phyloP scores from a whole-genome alignment of 2,113 vertebrate species.

The Leuciscus idus region DNA sequence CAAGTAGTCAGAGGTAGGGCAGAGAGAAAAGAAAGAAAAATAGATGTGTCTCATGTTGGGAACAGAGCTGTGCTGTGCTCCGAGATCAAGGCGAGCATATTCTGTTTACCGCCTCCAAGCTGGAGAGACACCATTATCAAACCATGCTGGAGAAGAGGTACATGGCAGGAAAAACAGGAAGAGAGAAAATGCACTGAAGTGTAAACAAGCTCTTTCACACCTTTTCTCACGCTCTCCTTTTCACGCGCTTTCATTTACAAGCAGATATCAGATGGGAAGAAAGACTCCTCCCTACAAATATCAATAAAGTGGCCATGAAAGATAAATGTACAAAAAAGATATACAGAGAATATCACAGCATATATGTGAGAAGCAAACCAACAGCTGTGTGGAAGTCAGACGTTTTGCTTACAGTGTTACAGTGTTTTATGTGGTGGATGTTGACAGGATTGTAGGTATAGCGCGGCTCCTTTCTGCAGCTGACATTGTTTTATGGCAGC shows the following conservation, averaged over 20 bases:
- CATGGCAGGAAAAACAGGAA: constrained; percentile 12
- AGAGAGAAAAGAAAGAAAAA: constrained; percentile 34
- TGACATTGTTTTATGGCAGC: constrained; percentile 6
- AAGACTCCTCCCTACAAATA: constrained; percentile 14
- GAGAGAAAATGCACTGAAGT: constrained; percentile 41
- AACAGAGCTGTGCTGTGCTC: constrained; percentile 13
- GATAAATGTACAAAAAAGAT: constrained; percentile 18
- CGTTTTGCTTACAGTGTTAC: neutral
- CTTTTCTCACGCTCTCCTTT: neutral
- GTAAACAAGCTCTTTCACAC: constrained; percentile 36
- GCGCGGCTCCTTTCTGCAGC: neutral
- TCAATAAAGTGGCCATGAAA: constrained; percentile 31
- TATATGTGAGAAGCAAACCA: neutral
- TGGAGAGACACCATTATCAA: constrained; percentile 45
- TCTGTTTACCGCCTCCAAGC: constrained; percentile 44
- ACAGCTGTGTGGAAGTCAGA: neutral
- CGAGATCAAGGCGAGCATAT: constrained; percentile 47
- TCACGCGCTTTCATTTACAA: neutral
- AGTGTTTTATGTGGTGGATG: neutral
- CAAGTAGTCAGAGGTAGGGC: constrained; percentile 28
- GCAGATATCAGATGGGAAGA: constrained; percentile 9
- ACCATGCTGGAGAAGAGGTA: constrained; percentile 16
- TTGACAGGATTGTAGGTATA: neutral
- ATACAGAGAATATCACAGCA: neutral
- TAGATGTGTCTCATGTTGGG: constrained; percentile 13